Conservation (phyloP, 2,888 invertebrate species). For the Ecliptopera silaceata region DNA sequence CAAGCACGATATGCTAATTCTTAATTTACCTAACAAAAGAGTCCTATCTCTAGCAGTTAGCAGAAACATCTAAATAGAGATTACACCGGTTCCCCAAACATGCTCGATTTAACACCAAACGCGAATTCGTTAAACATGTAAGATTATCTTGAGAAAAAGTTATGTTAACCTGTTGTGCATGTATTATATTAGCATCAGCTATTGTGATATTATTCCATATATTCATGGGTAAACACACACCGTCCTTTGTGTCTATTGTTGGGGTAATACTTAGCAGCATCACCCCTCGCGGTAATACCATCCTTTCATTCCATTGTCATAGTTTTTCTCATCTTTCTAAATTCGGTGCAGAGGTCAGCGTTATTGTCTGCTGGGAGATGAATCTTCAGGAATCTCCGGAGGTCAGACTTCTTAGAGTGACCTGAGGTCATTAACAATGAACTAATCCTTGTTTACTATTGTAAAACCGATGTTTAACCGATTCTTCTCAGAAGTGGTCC, state of each 20-base stretch:
- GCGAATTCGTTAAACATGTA: slow-evolving; percentile 82
- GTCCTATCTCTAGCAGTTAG: slow-evolving; percentile 60
- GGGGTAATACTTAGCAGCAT: slow-evolving; percentile 77
- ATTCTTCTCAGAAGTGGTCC: slow-evolving; percentile 47
- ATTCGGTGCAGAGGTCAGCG: slow-evolving; percentile 22
- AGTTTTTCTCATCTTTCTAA: slow-evolving; percentile 44
- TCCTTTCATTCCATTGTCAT: slow-evolving; percentile 67
- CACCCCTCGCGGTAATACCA: slow-evolving; percentile 73
- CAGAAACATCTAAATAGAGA: slow-evolving; percentile 77
- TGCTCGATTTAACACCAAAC: slow-evolving; percentile 80
- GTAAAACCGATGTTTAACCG: slow-evolving; percentile 64
- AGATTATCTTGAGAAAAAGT: slow-evolving; percentile 77
- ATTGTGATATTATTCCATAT: slow-evolving; percentile 71
- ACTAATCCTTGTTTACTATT: slow-evolving; percentile 68
- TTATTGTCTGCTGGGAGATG: slow-evolving; percentile 21
- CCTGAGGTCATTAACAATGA: slow-evolving; percentile 75
- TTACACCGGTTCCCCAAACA: slow-evolving; percentile 67
- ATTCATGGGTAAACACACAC: slow-evolving; percentile 83
- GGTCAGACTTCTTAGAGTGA: slow-evolving; percentile 66
- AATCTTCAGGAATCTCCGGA: slow-evolving; percentile 44
- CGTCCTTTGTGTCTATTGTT: slow-evolving; percentile 76
- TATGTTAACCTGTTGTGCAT: slow-evolving; percentile 76
- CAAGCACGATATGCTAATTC: slow-evolving; percentile 58
- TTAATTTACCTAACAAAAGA: slow-evolving; percentile 73
- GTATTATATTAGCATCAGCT: slow-evolving; percentile 68